Evolutionary conservation across 2,888 invertebrate species (phyloP).

Genomic region (Gortyna flavago): DNA sequence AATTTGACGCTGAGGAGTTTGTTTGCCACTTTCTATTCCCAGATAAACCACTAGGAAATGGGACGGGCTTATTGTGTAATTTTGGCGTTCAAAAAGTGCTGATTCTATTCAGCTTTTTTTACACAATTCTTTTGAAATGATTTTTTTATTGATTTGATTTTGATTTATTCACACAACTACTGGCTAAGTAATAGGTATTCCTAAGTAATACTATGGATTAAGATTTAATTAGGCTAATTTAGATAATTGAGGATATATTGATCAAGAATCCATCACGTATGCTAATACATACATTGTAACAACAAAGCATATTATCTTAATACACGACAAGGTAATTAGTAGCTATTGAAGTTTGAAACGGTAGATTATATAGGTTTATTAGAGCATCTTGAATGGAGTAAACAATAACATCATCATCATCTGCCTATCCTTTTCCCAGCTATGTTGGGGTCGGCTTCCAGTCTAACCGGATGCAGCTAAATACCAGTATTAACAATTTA

Average conservation of each 20-base stretch:
- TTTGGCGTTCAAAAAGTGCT: not conserved
- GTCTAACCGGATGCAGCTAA: too few species aligned
- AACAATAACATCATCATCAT: too few species aligned
- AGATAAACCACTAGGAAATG: not conserved
- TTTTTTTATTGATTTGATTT: not conserved
- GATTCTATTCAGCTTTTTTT: not conserved
- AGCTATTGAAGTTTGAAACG: slow-evolving; percentile 7
- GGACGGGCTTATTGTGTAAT: too few species aligned
- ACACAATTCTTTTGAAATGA: not conserved
- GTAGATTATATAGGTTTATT: slow-evolving; percentile 2
- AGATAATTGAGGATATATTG: slow-evolving; percentile 39
- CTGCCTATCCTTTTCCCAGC: too few species aligned
- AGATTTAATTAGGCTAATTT: slow-evolving; percentile 21
- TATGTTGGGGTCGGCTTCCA: too few species aligned
- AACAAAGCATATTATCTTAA: slow-evolving; percentile 36
- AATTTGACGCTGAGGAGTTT: not conserved
- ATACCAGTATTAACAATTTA: too few species aligned
- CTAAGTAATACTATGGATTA: not conserved
- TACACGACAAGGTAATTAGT: slow-evolving; percentile 44
- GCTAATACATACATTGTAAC: slow-evolving; percentile 34
- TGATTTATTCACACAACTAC: not conserved
- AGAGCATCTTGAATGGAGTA: slow-evolving; percentile 1
- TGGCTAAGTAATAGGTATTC: not conserved
- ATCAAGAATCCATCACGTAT: slow-evolving; percentile 39
- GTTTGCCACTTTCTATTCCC: not conserved